These are phyloP conservation scores for Musca vetustissima DNA, from an alignment of 1,140 invertebrate species.

Conservation along the genomic window DNA sequence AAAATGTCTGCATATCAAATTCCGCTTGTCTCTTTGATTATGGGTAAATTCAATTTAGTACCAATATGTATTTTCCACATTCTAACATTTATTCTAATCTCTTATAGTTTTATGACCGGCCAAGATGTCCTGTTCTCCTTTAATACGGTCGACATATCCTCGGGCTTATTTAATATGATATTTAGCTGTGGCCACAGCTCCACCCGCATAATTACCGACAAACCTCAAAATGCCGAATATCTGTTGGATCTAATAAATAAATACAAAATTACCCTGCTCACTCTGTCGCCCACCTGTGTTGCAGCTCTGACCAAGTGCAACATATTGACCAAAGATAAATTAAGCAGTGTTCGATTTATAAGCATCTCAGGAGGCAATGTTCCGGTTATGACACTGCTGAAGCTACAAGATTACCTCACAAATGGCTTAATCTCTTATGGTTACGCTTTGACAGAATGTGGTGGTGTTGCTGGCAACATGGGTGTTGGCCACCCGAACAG, in stretches of 20 bases:
- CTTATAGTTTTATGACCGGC: constrained; percentile 43
- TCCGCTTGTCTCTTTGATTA: constrained; percentile 48
- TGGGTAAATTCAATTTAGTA: constrained; percentile 33
- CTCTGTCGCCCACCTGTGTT: constrained; percentile 44
- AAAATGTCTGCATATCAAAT: constrained; percentile 76
- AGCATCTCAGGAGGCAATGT: constrained; percentile 48
- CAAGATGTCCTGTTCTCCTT: constrained; percentile 51
- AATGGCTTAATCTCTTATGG: constrained; percentile 47
- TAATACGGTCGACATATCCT: constrained; percentile 50
- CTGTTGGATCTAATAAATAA: constrained; percentile 47
- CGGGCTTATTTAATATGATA: constrained; percentile 49
- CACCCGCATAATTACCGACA: constrained; percentile 47
- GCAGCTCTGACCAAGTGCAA: constrained; percentile 41
- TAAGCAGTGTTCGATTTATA: constrained; percentile 41
- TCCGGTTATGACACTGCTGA: constrained; percentile 45
- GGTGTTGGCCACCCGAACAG: constrained; percentile 43
- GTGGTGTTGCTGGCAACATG: constrained; percentile 49
- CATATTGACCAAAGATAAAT: constrained; percentile 37
- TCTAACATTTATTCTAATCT: neutral
- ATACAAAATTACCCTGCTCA: constrained; percentile 46
- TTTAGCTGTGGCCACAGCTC: constrained; percentile 46
- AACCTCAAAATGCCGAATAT: constrained; percentile 45
- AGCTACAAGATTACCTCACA: constrained; percentile 42
- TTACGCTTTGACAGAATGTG: constrained; percentile 45
- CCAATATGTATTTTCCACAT: neutral